Base-by-base conservation (phyloP, 2,888 invertebrate species). In the Rhimphoctona megacephalus region DNA sequence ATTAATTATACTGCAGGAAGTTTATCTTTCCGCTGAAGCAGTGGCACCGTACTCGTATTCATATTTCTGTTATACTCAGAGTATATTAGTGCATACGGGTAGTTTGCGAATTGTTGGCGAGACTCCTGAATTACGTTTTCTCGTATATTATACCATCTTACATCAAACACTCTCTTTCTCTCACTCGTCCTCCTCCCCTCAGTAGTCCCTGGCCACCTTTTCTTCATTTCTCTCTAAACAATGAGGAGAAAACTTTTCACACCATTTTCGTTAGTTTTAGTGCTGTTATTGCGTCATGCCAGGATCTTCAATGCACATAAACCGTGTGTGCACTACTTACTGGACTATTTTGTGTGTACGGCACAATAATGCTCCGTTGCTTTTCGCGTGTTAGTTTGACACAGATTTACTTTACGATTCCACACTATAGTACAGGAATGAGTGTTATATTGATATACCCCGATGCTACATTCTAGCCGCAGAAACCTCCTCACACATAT, bases 401-500 rank as follows among this genome's bases (percentile, higher is more conserved):
- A 78, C 49, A 73, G 67, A 72, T 81, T 81, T 81, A 69, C 78
- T 67, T 85, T 69, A 81, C 57, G 73, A 69, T 81, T 78, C 78
- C 57, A 78, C 81, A 73, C 39, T 17, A 30, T 30, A 66, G 43
- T 46, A 22, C 30, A 9, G 19, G 25, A 57, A 8, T n/a, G 49
- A 61, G 67, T 43, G 69, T 69, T 70, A 19, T 39, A 49, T 25
- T 39, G 49, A 81, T 57, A 70, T 43, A 69, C 14, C 30, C 17
- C 5, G 46, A 67, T 36, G 43, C 17, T 64, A 30, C 14, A 76
- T 76, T 46, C 17, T 30, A 36, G 57, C 64, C 61, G 69, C 57
- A 46, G 64, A 61, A 82, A 69, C 14, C 57, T 74, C 73, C 52
- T 25, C n/a, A 49, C 30, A 19, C 52, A 25, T 43, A 25, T 39